Evolutionary conservation across 1,140 invertebrate genomes (phyloP), one percentile per base, ranked within the genome.

Genomic region (Riptortus pedestris): DNA sequence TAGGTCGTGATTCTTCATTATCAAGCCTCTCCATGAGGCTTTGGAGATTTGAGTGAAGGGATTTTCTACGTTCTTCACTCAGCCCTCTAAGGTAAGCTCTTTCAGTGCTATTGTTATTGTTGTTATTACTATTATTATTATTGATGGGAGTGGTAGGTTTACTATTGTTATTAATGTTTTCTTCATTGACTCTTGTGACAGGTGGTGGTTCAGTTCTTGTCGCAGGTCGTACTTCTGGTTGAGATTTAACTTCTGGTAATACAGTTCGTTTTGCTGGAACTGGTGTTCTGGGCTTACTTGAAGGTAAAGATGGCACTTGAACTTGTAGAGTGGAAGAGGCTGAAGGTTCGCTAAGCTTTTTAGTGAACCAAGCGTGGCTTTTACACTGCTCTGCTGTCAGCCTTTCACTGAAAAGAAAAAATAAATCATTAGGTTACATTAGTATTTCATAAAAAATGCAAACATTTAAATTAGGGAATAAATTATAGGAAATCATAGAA

Each of bases 311-410:
- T 31, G 38, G 24, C 5, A 18, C 5, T 20, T 7, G 29, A 27
- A 29, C 28, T n/a, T 20, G 31, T 12, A 27, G 52, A 9, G 31
- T 45, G 26, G 55, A 59, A 20, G 18, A 61, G 9, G 51, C 55
- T 26, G 33, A 60, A 18, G 58, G 48, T 29, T 67, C 60, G 38
- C 63, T 52, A 52, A 66, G 59, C 16, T 63, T 59, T 52, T 67
- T 66, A 20, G 63, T 60, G 58, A 84, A 76, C 85, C 85, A 86
- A 2, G 79, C 71, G 71, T 86, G 84, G 47, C 79, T 72, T 14
- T 85, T 74, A 67, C 83, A 85, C 60, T 85, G 78, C 22, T 76
- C 75, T 22, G 80, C 83, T 51, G 80, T 82, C 71, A 85, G 72
- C 43, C 84, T 76, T 59, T 78, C 74, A 70, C 83, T 85, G 73